Base-by-base conservation (phyloP, 2,888 invertebrate genomes). In the Ophonus ardosiacus region DNA sequence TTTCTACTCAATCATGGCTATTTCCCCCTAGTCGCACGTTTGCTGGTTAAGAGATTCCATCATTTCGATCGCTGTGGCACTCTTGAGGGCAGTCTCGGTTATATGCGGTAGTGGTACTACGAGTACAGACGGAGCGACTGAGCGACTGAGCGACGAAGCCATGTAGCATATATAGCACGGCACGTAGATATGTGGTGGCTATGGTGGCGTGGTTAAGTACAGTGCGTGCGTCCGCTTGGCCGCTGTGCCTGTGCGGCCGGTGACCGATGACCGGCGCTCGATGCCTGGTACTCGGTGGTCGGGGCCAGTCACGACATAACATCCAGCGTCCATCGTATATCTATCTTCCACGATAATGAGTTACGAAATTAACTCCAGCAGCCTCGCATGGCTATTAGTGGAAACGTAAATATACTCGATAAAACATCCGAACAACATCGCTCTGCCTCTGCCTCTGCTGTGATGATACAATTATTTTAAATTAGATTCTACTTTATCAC, bases 1-100 rank as follows among this genome's bases (percentile, higher is more conserved):
- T 21, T 78, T 57, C 24, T 78, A 85, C 83, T 91, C 91, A 91
- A 91, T 91, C 91, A 91, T 91, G 91, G 91, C 91, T 91, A 91
- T 91, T 90, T 91, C 88, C 90, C 91, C 91, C 91, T 88, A 90
- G 91, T 88, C 89, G 91, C 90, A 89, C 91, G 90, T 91, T 91
- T 90, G 90, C 91, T 89, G 91, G 91, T 91, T 91, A 91, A 91
- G 90, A 91, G 91, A 91, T 91, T 91, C 91, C 91, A 91, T 91
- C 91, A 91, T 91, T 91, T 90, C 90, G 91, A 91, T 91, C 91
- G 90, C 89, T 90, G 91, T 91, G 89, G 91, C 90, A 90, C 91
- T 90, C 91, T 89, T 88, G 91, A 91, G 91, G 90, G 90, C 90
- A 89, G 90, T 91, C 90, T 88, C 88, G 90, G 68, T 31, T 68